phyloP scores from a whole-genome alignment of 2,797 vertebrate species.

The Squalus acanthias region DNA sequence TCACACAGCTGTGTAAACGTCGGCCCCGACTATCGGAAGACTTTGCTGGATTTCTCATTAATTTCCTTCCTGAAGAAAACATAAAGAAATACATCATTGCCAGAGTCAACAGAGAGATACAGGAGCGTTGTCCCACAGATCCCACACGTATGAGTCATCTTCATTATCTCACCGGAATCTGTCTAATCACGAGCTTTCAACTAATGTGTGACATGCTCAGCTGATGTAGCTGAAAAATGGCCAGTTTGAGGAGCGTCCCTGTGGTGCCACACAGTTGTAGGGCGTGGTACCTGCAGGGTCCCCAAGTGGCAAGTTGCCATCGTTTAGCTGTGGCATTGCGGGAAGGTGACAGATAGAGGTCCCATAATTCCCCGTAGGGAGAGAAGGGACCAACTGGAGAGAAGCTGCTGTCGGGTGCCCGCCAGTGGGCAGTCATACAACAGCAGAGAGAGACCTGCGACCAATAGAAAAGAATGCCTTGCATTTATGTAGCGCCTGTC shows the following conservation, averaged over 20 bases:
- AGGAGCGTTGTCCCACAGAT: neutral
- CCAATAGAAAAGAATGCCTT: too few species aligned
- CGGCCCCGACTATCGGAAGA: neutral
- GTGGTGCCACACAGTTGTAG: neutral
- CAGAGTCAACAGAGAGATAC: slow-evolving; percentile 12
- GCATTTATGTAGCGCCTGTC: too few species aligned
- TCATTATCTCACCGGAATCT: slow-evolving; percentile 2
- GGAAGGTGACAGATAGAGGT: neutral
- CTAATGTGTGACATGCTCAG: neutral
- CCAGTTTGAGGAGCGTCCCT: neutral
- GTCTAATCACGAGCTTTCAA: neutral
- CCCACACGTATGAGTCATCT: slow-evolving; percentile 9
- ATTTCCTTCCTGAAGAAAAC: slow-evolving; percentile 31
- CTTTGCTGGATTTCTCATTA: neutral
- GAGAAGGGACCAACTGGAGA: neutral
- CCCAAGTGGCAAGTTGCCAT: neutral
- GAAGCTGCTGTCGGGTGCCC: neutral
- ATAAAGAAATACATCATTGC: slow-evolving; percentile 30
- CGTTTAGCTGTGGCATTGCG: neutral
- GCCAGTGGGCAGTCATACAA: neutral
- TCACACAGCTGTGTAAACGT: neutral
- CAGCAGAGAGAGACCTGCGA: neutral
- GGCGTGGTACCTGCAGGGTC: neutral
- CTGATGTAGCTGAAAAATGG: neutral
- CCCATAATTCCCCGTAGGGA: neutral